These are phyloP conservation scores for Sceloporus tristichus DNA, from an alignment of 2,113 vertebrate genomes.

Conservation along the genomic window DNA sequence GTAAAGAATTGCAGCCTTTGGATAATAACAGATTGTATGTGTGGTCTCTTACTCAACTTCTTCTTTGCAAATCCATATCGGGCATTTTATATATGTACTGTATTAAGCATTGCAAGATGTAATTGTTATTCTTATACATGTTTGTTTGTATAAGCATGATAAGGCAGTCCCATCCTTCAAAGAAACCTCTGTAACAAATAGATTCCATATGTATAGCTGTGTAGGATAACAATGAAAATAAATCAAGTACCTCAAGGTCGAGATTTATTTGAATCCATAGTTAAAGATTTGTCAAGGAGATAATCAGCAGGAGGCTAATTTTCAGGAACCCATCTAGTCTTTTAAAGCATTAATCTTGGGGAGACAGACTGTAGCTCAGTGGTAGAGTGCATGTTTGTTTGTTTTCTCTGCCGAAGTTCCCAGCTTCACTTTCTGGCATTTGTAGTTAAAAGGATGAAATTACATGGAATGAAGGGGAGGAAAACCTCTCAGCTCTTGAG, in stretches of 20 bases:
- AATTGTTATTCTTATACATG: background rate
- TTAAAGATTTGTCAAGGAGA: background rate
- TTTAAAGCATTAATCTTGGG: background rate
- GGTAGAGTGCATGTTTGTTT: background rate
- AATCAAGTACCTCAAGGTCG: background rate
- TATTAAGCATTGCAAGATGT: background rate
- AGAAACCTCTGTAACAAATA: background rate
- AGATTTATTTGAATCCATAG: background rate
- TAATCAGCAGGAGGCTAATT: background rate
- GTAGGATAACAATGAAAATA: background rate
- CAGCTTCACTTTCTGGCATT: background rate
- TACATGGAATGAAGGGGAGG: background rate
- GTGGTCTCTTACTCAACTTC: background rate
- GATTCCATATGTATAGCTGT: background rate
- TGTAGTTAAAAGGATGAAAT: background rate
- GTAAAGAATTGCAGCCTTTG: background rate
- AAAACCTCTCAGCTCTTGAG: background rate
- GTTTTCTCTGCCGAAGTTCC: background rate
- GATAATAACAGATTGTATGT: slow-evolving; percentile 6
- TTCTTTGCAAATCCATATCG: slow-evolving; percentile 3
- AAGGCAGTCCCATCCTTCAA: background rate
- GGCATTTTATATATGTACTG: background rate
- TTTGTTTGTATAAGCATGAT: background rate
- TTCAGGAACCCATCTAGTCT: background rate
- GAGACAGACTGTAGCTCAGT: background rate